A percentile compares a stretch with the other conserved stretches of the same genome.
Conservation (phyloP, 2,113 vertebrate genomes). For the Xyliphius kryptos region DNA sequence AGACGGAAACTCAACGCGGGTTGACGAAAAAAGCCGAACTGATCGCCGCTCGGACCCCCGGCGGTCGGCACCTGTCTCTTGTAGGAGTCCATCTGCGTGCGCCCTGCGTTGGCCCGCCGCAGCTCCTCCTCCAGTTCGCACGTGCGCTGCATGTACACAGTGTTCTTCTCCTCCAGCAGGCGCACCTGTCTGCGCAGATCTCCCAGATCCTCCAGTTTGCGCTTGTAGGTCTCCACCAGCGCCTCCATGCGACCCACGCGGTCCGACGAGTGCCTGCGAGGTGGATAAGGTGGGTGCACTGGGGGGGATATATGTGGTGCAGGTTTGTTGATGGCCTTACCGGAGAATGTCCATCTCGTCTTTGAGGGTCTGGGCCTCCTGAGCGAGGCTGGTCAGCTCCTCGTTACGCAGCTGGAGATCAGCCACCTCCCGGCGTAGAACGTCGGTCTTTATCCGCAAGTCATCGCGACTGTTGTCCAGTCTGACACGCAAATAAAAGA, state of each 20-base stretch:
- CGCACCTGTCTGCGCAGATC: conserved; percentile 83
- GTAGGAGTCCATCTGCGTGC: conserved; percentile 76
- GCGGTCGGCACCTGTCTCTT: conserved; percentile 68
- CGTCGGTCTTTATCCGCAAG: conserved; percentile 56
- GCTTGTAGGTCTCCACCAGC: conserved; percentile 76
- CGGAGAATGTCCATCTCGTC: conserved; percentile 90
- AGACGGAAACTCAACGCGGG: neutral
- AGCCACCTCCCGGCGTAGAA: conserved; percentile 66
- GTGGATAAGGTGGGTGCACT: too few relatives aligned
- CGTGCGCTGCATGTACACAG: conserved; percentile 80
- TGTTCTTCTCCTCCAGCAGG: conserved; percentile 83
- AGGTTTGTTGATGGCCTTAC: too few relatives aligned
- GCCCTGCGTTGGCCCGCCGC: conserved; percentile 66
- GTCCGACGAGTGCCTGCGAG: conserved; percentile 84
- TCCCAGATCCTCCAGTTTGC: conserved; percentile 80
- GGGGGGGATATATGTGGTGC: too few relatives aligned
- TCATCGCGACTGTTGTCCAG: conserved; percentile 79
- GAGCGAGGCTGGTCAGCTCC: conserved; percentile 77
- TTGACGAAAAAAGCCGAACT: neutral
- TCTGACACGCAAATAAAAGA: conserved; percentile 49
- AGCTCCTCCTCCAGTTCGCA: conserved; percentile 87
- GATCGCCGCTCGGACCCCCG: too few relatives aligned
- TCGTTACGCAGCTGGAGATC: conserved; percentile 77
- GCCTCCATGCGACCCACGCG: conserved; percentile 78
- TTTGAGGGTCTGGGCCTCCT: conserved; percentile 79